Evolutionary conservation across 2,797 vertebrate genomes (phyloP).

Genomic region (Cynopterus sphinx): DNA sequence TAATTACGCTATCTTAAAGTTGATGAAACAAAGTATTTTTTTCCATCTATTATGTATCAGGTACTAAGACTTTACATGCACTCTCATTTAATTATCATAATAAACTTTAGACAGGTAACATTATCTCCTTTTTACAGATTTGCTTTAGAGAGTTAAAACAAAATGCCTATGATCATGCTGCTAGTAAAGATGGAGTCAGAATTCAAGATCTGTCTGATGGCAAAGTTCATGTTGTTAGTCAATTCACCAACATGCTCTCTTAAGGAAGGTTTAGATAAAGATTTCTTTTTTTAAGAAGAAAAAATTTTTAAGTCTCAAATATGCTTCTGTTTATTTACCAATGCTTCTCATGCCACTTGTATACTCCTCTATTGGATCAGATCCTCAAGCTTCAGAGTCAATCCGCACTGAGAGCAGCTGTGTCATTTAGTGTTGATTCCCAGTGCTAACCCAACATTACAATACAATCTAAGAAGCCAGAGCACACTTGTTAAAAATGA

Average conservation of each 20-base stretch:
- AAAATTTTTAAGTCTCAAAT: background rate
- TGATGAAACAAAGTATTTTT: background rate
- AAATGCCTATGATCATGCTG: background rate
- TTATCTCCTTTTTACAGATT: background rate
- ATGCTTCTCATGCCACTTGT: background rate
- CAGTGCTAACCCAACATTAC: background rate
- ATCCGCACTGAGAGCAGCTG: background rate
- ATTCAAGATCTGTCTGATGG: background rate
- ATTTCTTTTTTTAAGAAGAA: background rate
- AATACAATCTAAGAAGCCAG: background rate
- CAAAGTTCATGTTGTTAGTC: background rate
- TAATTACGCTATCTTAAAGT: background rate
- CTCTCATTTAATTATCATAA: background rate
- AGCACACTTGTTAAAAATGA: background rate
- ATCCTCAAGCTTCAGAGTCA: accelerated
- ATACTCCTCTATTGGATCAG: background rate
- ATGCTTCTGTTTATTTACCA: background rate
- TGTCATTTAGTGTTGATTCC: background rate
- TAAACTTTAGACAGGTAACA: background rate
- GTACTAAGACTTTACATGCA: background rate
- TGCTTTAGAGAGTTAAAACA: background rate
- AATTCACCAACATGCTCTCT: background rate
- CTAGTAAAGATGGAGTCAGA: background rate
- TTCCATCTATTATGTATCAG: background rate
- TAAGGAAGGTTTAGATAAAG: background rate